These are phyloP conservation scores for Hiodon tergisus DNA, from an alignment of 2,113 vertebrate species.

Conservation along the genomic window DNA sequence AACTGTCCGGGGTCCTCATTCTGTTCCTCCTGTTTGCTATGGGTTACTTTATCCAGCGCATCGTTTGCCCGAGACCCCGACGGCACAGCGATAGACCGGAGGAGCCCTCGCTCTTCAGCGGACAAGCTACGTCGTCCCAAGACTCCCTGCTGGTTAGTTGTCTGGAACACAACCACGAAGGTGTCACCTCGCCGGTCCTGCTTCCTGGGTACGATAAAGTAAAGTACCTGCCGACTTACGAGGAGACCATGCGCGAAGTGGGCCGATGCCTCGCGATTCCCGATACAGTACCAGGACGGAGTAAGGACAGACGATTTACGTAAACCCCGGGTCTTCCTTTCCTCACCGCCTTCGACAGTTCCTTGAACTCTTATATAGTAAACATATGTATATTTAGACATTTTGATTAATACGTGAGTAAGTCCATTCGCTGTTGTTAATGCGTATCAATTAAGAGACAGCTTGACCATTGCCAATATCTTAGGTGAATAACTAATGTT, in stretches of 20 bases:
- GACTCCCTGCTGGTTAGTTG: conserved; percentile 74
- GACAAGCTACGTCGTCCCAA: conserved; percentile 69
- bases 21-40: conserved; percentile 82
- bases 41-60: conserved; percentile 86
- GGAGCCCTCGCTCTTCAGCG: conserved; percentile 55
- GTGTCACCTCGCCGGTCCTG: conserved; percentile 57
- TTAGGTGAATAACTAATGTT: too few relatives aligned
- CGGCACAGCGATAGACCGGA: conserved; percentile 56
- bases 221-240: conserved; percentile 85
- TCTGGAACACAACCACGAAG: conserved; percentile 57
- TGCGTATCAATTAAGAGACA: too few relatives aligned
- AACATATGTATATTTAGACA: too few relatives aligned
- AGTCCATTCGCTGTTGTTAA: too few relatives aligned
- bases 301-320: conserved; percentile 13
- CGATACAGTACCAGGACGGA: not conserved
- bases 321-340: too few relatives aligned
- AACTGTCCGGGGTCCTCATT: conserved; percentile 84
- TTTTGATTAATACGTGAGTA: too few relatives aligned
- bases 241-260: conserved; percentile 81
- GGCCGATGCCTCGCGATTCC: conserved; percentile 53
- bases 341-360: too few relatives aligned
- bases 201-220: conserved; percentile 90
- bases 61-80: conserved; percentile 81
- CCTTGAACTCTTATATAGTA: too few relatives aligned
- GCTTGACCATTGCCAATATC: too few relatives aligned